Base-by-base conservation (phyloP, 2,888 invertebrate genomes). In the Anticlea derivata region DNA sequence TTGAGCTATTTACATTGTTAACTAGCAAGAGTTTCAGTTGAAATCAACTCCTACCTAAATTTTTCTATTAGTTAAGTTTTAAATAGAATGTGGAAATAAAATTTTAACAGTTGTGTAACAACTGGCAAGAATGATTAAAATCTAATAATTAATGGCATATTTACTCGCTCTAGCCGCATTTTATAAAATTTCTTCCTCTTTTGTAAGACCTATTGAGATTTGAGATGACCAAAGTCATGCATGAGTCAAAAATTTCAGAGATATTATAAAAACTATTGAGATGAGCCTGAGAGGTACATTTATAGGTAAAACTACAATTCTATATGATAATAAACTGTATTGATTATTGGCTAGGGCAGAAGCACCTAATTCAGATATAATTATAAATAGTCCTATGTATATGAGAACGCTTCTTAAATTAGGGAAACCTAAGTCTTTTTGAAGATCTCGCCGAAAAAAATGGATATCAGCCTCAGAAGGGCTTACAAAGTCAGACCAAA, bases 141-240 rank as follows among this genome's bases (percentile, higher is more conserved):
- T 63, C 63, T 71, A 70, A 55, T 41, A 50, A 55, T 59, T 66
- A 75, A 71, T 75, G 74, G 75, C 75, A 75, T 68, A 58, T 40
- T 57, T 55, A 55, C 55, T 59, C 59, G 52, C 41, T 50, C 45
- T n/a, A 26, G 34, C 30, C 23, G 33, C 13, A 20, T 17, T 20
- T 64, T 55, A 44, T 56, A 44, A 20, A 26, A 2, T 26, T 26
- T 1, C 7, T 7, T n/a, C n/a, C n/a, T 1, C 7, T 26, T 26
- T 26, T 7, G 27, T 5, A 27, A 27, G n/a, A 26, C n/a, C n/a
- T n/a, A n/a, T n/a, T n/a, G n/a, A n/a, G n/a, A n/a, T n/a, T n/a
- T n/a, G n/a, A n/a, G n/a, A n/a, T n/a, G n/a, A n/a, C n/a, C n/a
- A n/a, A n/a, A n/a, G n/a, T n/a, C n/a, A n/a, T n/a, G n/a, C n/a